Percentiles rank a stretch among this genome's conserved stretches.
Conservation (phyloP, 2,797 vertebrate genomes). For the Phyllotis vaccarum region DNA sequence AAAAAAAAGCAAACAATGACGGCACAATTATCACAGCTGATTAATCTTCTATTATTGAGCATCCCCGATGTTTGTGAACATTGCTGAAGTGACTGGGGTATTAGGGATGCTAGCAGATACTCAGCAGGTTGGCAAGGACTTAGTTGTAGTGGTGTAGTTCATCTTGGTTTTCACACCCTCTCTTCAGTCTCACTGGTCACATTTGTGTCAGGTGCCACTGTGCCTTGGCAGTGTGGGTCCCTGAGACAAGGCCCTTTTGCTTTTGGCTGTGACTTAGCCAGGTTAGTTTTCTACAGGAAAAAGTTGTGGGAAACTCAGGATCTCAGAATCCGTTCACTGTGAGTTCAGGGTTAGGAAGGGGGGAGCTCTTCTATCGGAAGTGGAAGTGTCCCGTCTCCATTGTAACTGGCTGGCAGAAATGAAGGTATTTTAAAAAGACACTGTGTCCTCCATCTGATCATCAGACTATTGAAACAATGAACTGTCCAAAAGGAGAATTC, state of each 20-base stretch:
- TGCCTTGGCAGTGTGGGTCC: neutral
- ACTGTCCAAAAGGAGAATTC: neutral
- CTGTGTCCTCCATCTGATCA: neutral
- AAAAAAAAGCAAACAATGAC: neutral
- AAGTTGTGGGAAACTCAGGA: neutral
- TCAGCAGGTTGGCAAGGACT: neutral
- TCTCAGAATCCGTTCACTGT: neutral
- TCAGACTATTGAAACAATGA: neutral
- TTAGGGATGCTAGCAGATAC: neutral
- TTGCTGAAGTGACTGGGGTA: neutral
- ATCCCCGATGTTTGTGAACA: neutral
- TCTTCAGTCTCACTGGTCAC: neutral
- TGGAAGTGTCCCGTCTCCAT: neutral
- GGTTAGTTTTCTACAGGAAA: conserved; percentile 17
- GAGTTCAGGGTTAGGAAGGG: neutral
- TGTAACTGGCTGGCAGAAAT: neutral
- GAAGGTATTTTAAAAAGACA: neutral
- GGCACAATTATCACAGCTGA: neutral
- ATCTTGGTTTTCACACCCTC: neutral
- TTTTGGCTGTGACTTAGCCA: neutral
- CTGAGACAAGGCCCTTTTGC: neutral
- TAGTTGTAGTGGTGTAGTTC: neutral
- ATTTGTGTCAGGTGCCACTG: neutral
- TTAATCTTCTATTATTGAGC: neutral
- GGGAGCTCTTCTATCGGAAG: neutral